Evolutionary conservation across 2,797 vertebrate species (phyloP).

Genomic region (Myoxocephalus aenaeus): DNA sequence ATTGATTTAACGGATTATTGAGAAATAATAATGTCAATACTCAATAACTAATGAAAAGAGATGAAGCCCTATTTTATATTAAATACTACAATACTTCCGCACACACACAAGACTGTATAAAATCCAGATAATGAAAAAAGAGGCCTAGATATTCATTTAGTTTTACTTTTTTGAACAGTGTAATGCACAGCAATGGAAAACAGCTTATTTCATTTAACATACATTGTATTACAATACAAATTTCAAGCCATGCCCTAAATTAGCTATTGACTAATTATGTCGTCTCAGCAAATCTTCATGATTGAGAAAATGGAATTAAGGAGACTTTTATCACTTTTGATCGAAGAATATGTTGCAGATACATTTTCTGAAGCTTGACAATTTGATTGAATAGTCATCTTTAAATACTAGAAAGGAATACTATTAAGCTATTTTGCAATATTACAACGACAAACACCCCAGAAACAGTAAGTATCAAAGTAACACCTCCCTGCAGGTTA

Average conservation of each 20-base stretch:
- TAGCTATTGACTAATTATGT: neutral
- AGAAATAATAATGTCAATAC: neutral
- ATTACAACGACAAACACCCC: neutral
- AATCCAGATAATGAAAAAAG: neutral
- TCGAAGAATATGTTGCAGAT: neutral
- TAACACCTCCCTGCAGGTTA: conserved; percentile 1
- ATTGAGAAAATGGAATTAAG: neutral
- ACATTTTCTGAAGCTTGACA: neutral
- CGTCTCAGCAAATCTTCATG: neutral
- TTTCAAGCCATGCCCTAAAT: neutral
- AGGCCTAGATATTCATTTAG: too few relatives aligned
- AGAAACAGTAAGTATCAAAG: neutral
- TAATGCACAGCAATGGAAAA: neutral
- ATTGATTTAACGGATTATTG: neutral
- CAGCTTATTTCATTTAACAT: neutral
- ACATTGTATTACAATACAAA: neutral
- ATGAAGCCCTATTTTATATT: neutral
- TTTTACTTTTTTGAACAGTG: neutral
- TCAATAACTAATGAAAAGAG: neutral
- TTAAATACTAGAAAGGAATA: neutral
- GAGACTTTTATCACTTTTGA: neutral
- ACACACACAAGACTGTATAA: neutral
- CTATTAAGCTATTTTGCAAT: neutral
- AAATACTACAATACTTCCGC: neutral
- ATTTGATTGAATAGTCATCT: neutral